These are phyloP conservation scores for Zaprionus ghesquierei DNA, from an alignment of 1,140 invertebrate species.

Conservation along the genomic window DNA sequence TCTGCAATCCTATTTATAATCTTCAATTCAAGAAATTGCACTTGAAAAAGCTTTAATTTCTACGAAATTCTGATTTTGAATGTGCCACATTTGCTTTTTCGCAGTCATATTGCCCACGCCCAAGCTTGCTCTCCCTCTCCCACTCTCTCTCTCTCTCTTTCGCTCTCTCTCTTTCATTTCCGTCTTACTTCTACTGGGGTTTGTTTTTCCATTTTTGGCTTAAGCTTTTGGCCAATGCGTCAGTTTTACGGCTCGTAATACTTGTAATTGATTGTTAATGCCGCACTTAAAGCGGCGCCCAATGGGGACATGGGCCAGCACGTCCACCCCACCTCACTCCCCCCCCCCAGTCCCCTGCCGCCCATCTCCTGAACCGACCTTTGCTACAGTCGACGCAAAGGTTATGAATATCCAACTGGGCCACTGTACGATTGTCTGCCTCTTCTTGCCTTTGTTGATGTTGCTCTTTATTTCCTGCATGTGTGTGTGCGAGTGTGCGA, in stretches of 20 bases:
- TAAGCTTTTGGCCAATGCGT: slow-evolving; percentile 62
- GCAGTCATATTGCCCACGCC: too few relatives aligned
- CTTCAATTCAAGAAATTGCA: neutral
- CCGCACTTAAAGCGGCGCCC: slow-evolving; percentile 51
- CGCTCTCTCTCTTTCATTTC: slow-evolving; percentile 10
- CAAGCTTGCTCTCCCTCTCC: too few relatives aligned
- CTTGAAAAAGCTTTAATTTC: neutral
- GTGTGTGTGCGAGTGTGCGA: neutral
- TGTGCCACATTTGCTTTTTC: neutral
- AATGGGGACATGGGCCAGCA: neutral
- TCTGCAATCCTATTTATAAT: neutral
- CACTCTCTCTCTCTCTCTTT: neutral
- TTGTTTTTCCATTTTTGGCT: slow-evolving; percentile 6
- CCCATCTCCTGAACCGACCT: neutral
- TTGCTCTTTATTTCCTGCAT: neutral
- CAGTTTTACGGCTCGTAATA: slow-evolving; percentile 72
- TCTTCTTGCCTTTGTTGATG: neutral
- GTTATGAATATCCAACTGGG: slow-evolving; percentile 14
- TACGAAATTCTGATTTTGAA: neutral
- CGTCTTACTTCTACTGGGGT: neutral
- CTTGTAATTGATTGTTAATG: slow-evolving; percentile 75
- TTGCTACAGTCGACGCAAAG: neutral
- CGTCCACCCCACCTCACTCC: neutral
- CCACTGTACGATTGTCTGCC: slow-evolving; percentile 5
- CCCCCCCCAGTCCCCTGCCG: neutral